Base-by-base conservation (phyloP, 1,140 invertebrate genomes). In the Lucilia sericata region DNA sequence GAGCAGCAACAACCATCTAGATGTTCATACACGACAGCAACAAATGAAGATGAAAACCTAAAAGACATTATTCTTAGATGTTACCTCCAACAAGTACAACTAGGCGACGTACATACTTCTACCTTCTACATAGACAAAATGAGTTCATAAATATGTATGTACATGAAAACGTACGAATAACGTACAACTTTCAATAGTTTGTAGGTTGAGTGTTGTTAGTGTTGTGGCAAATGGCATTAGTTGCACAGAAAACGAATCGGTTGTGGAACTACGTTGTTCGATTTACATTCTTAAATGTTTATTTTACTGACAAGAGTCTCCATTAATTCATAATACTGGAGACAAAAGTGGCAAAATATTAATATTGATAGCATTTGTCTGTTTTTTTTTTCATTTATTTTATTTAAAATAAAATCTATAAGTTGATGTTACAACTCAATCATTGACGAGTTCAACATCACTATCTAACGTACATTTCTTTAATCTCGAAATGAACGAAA, bases 21-120 rank as follows among this genome's bases (percentile, higher is more conserved):
- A 55, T n/a, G 51, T 55, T 55, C 51, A n/a, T 55, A n/a, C 51
- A 55, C 17, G 65, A 21, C 65, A 70, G 65, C 65, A 70, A 70
- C 65, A 70, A 70, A 70, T 70, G 65, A 70, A 70, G 65, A 70
- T 70, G 65, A 70, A 70, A 70, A 70, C 65, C n/a, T 70, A 70
- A 70, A 70, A 70, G 65, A 70, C 65, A 70, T 70, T 70, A 70
- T 70, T 70, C 21, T 70, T 70, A 70, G 65, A 70, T 70, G 65
- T 21, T 70, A 17, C 65, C 65, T 21, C 51, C 51, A 55, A 55
- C 51, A 55, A 55, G 13, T 55, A 55, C 51, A 55, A 17, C 51
- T 14, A 55, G 13, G 17, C 17, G 10, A 55, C 12, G 12, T 55
- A 55, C 14, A 51, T 36, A 36, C 42, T 42, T 42, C 25, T 30